These are phyloP conservation scores for Origma solitaria DNA, from an alignment of 2,113 vertebrate genomes.

Conservation along the genomic window DNA sequence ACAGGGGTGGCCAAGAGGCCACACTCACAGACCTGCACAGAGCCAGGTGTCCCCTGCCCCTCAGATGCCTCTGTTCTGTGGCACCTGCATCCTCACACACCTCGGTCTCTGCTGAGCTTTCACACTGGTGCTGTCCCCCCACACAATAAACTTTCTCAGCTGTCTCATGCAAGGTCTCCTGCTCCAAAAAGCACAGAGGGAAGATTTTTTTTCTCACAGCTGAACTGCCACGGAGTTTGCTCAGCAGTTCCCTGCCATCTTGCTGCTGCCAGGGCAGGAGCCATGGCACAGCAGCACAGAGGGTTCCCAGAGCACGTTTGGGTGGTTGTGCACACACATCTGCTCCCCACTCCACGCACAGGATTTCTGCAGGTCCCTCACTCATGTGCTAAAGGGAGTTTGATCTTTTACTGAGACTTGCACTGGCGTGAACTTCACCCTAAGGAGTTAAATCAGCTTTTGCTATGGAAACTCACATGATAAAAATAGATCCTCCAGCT, in stretches of 20 bases:
- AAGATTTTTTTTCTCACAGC: neutral
- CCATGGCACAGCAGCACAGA: rapidly evolving
- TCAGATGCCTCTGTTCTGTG: rapidly evolving
- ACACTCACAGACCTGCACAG: no score
- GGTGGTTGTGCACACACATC: neutral
- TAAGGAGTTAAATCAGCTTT: constrained; percentile 47
- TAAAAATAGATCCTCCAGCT: constrained; percentile 43
- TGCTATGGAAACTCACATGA: constrained; percentile 32
- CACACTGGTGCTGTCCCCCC: rapidly evolving
- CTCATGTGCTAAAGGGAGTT: neutral
- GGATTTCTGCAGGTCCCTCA: neutral
- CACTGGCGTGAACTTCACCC: constrained; percentile 21
- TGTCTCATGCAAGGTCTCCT: neutral
- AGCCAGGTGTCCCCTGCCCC: neutral
- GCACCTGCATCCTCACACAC: rapidly evolving
- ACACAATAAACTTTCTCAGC: neutral
- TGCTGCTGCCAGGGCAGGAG: rapidly evolving
- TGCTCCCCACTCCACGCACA: neutral
- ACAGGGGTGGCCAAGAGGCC: no score
- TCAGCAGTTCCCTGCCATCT: neutral
- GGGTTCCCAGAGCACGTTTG: rapidly evolving
- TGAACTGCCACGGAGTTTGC: neutral
- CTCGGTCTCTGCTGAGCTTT: rapidly evolving
- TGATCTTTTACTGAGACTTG: neutral
- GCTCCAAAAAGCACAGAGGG: neutral